These are phyloP conservation scores for Andrena haemorrhoa DNA, from an alignment of 2,888 invertebrate genomes.

Conservation along the genomic window DNA sequence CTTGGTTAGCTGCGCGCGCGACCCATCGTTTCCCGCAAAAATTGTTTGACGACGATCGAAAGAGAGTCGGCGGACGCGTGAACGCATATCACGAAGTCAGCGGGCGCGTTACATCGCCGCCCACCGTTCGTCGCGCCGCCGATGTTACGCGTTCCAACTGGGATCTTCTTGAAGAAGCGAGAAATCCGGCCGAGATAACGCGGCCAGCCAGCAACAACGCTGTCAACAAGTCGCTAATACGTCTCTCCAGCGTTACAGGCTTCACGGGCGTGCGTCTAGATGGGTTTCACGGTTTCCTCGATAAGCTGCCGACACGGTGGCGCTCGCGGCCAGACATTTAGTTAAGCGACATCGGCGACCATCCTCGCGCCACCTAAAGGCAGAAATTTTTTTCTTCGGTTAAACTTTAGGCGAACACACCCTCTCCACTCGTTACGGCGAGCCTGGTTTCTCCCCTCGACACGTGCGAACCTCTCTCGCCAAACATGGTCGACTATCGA, in stretches of 20 bases:
- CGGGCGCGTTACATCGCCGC: slow-evolving; percentile 18
- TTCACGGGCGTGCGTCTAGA: slow-evolving; percentile 35
- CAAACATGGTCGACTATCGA: slow-evolving; percentile 73
- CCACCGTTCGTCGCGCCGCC: slow-evolving; percentile 18
- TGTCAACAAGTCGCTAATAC: slow-evolving; percentile 45
- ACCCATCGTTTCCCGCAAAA: slow-evolving; percentile 50
- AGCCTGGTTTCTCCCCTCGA: slow-evolving; percentile 46
- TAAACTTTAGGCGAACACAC: slow-evolving; percentile 7
- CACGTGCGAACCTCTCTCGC: slow-evolving; percentile 72
- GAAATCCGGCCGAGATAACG: slow-evolving; percentile 29
- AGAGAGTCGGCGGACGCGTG: slow-evolving; percentile 39
- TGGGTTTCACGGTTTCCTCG: slow-evolving; percentile 28
- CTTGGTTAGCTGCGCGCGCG: slow-evolving; percentile 51
- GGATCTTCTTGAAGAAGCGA: slow-evolving; percentile 7
- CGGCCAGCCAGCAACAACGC: slow-evolving; percentile 19
- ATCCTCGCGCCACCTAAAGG: slow-evolving; percentile 25
- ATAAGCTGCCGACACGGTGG: neutral
- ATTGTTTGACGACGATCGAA: slow-evolving; percentile 29
- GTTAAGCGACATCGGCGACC: neutral
- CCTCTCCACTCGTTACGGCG: slow-evolving; percentile 11
- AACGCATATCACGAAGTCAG: slow-evolving; percentile 31
- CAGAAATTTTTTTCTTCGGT: slow-evolving; percentile 13
- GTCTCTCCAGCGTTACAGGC: neutral
- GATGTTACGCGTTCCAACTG: slow-evolving; percentile 26
- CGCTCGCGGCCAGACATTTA: neutral